Conservation (phyloP, 2,797 vertebrate species). For the Staurois parvus region DNA sequence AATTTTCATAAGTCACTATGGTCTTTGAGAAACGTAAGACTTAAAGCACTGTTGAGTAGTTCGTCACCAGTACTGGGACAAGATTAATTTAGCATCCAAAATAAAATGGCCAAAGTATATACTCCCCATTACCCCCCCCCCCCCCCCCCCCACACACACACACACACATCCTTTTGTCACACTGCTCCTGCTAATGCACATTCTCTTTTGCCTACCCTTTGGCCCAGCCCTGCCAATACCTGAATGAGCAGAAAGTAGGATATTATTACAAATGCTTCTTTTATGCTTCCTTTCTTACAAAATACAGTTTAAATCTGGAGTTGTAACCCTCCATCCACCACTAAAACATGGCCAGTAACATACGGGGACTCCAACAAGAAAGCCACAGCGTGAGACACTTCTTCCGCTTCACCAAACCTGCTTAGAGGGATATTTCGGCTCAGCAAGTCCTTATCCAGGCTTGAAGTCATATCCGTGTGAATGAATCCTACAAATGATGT, state of each 20-base stretch:
- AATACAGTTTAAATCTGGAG: slow-evolving; percentile 76
- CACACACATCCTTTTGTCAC: too few species aligned
- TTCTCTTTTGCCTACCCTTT: too few species aligned
- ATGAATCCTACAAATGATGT: slow-evolving; percentile 82
- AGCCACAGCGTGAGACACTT: slow-evolving; percentile 84
- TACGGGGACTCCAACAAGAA: slow-evolving; percentile 91
- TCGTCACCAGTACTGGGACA: too few species aligned
- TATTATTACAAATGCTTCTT: not conserved
- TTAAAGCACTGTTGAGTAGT: too few species aligned
- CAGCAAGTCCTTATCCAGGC: slow-evolving; percentile 78
- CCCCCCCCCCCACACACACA: too few species aligned
- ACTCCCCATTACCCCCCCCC: too few species aligned
- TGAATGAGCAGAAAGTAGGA: not conserved
- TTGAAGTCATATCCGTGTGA: slow-evolving; percentile 90
- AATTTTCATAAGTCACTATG: not conserved
- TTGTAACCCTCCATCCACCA: slow-evolving; percentile 91
- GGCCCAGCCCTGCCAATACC: too few species aligned
- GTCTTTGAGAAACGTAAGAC: not conserved
- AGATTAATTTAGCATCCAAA: too few species aligned
- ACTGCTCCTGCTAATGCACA: too few species aligned
- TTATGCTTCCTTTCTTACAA: not conserved
- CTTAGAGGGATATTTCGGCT: slow-evolving; percentile 81
- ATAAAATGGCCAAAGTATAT: too few species aligned
- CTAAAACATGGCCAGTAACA: slow-evolving; percentile 88
- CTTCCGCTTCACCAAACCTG: slow-evolving; percentile 86